Evolutionary conservation across 2,888 invertebrate species (phyloP), one percentile per base, ranked within the genome.

Genomic region (Chesias legatella): DNA sequence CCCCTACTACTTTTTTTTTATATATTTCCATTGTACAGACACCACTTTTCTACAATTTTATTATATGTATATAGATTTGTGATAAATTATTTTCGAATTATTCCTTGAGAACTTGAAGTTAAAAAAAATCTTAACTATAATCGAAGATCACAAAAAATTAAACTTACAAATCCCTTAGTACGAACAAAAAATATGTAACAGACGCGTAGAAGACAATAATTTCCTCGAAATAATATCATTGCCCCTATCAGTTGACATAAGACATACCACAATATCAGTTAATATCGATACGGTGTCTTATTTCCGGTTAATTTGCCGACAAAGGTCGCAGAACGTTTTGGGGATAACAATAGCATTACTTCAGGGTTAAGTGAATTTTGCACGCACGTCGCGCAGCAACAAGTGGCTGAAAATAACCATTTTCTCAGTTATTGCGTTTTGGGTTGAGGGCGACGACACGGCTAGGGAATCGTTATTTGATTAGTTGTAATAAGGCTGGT

Each of bases 301-400:
- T 70, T 70, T 74, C 69, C 71, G 65, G 63, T 61, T 74, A 72
- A 72, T 79, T 73, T 72, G 55, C 53, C 58, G 53, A 51, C 57
- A 67, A 70, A 63, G 64, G 59, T 54, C 60, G 56, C 35, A 32
- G 43, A 53, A 51, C 54, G 48, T 55, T 58, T 53, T 47, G 44
- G 61, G 68, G 61, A 63, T 56, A 58, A 57, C 63, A 68, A 73
- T 67, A 60, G 63, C 58, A 66, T 79, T 73, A 73, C 61, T 69
- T 66, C 64, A 71, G 69, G 69, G 69, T 63, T 57, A 72, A 74
- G 51, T 63, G 61, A 61, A 62, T 72, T 59, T 46, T 42, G 58
- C 62, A 69, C 68, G 69, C 71, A 72, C 71, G 71, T 58, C 13
- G 63, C 56, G 60, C 25, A 27, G 67, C 76, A 77, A 76, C 77